These are phyloP conservation scores for Eurosta solidaginis DNA, from an alignment of 1,140 invertebrate genomes.

Conservation along the genomic window DNA sequence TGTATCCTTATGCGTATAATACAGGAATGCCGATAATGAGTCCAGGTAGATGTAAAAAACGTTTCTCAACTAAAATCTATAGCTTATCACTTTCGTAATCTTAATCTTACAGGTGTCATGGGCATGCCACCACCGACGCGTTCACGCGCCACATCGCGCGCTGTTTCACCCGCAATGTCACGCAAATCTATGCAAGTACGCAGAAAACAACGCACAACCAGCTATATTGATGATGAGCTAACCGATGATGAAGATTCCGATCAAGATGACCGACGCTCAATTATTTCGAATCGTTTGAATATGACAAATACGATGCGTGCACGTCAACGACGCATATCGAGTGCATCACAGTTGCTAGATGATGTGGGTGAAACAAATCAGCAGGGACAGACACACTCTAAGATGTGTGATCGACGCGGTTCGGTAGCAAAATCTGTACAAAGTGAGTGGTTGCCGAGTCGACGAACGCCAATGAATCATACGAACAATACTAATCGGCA, in stretches of 20 bases:
- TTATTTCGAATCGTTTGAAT: slow-evolving; percentile 56
- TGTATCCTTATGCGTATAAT: slow-evolving; percentile 53
- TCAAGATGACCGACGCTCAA: slow-evolving; percentile 62
- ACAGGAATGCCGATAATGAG: slow-evolving; percentile 53
- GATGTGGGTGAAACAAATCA: slow-evolving; percentile 41
- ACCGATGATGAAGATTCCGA: slow-evolving; percentile 65
- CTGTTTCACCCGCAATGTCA: slow-evolving; percentile 72
- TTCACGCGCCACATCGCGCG: slow-evolving; percentile 64
- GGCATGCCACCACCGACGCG: slow-evolving; percentile 49
- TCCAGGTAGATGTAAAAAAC: slow-evolving; percentile 42
- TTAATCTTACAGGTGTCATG: slow-evolving; percentile 43
- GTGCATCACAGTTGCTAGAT: slow-evolving; percentile 54
- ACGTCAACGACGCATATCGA: slow-evolving; percentile 47
- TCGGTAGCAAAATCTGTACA: slow-evolving; percentile 54
- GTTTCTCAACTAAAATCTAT: slow-evolving; percentile 16
- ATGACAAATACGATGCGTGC: slow-evolving; percentile 49
- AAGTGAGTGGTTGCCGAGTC: slow-evolving; percentile 50
- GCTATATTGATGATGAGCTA: slow-evolving; percentile 61
- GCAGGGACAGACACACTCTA: neutral
- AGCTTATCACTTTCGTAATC: neutral
- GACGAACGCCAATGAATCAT: slow-evolving; percentile 19
- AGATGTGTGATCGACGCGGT: slow-evolving; percentile 38
- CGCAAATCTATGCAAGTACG: slow-evolving; percentile 65
- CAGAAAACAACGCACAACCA: slow-evolving; percentile 53
- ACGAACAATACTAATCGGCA: slow-evolving; percentile 16